Evolutionary conservation across 2,888 invertebrate genomes (phyloP).

Genomic region (Encarsia formosa): DNA sequence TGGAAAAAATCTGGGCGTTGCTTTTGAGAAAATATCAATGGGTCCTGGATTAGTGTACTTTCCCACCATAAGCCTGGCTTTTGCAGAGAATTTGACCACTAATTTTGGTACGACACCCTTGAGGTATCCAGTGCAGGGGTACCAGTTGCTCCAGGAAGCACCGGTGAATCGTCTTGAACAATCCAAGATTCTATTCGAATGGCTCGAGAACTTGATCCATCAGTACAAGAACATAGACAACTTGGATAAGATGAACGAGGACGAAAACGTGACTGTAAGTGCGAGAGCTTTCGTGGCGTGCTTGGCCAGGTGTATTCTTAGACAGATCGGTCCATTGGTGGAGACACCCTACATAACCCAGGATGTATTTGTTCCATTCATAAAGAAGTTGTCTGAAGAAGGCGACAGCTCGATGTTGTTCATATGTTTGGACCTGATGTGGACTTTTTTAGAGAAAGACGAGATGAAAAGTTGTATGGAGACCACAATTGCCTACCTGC

Average conservation of each 20-base stretch:
- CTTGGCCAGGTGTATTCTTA: constrained; percentile 51
- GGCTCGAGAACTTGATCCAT: constrained; percentile 51
- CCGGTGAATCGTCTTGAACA: constrained; percentile 41
- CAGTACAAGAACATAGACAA: constrained; percentile 27
- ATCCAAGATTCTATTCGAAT: constrained; percentile 51
- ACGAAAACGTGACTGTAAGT: constrained; percentile 35
- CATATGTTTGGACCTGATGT: constrained; percentile 58
- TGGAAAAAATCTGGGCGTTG: constrained; percentile 69
- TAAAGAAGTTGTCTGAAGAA: constrained; percentile 41
- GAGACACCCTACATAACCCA: constrained; percentile 68
- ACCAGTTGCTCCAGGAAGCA: constrained; percentile 60
- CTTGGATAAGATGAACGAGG: constrained; percentile 14
- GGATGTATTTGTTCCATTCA: constrained; percentile 60
- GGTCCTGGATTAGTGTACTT: constrained; percentile 75
- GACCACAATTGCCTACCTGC: constrained; percentile 59
- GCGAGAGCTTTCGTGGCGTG: constrained; percentile 41
- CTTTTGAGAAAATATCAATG: constrained; percentile 66
- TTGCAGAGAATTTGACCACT: constrained; percentile 70
- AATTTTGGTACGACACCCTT: constrained; percentile 72
- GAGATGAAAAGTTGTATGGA: constrained; percentile 63
- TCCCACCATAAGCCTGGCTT: constrained; percentile 75
- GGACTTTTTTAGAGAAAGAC: constrained; percentile 65
- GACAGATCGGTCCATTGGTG: constrained; percentile 60
- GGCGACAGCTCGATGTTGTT: constrained; percentile 30
- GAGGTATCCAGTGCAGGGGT: constrained; percentile 66